Percentiles rank a stretch among this genome's conserved stretches.
phyloP scores from a whole-genome alignment of 2,888 invertebrate genomes.

The Megamerina dolium region DNA sequence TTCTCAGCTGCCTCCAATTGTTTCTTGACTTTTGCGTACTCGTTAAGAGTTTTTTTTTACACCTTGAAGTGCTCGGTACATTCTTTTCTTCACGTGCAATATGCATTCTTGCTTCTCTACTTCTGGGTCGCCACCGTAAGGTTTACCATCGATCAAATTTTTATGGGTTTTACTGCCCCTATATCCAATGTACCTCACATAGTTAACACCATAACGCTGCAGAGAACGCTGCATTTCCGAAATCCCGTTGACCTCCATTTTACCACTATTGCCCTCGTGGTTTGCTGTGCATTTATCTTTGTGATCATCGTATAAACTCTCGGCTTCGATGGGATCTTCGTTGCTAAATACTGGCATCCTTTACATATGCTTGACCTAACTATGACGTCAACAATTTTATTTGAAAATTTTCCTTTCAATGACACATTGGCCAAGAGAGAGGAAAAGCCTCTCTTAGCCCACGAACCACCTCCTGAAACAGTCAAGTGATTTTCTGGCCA shows the following conservation, averaged over 20 bases:
- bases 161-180: conserved; percentile 3
- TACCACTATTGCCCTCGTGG: too few species aligned
- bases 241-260: too few species aligned
- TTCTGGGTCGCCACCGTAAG: conserved; percentile 2
- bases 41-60: too few species aligned
- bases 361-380: neutral
- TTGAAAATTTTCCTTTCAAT: neutral
- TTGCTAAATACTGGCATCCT: neutral
- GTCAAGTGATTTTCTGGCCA: neutral
- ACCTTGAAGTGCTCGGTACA: neutral
- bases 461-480: conserved; percentile 1
- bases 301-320: conserved; percentile 3
- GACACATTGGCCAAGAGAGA: neutral
- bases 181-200: conserved; percentile 7
- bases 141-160: neutral
- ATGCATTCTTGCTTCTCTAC: conserved; percentile 5
- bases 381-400: conserved; percentile 1
- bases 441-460: conserved; percentile 1
- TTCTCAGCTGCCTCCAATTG: too few species aligned
- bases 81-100: neutral
- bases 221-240: too few species aligned
- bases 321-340: neutral
- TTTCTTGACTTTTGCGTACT: too few species aligned
- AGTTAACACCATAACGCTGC: neutral
- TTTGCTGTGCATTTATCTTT: neutral